A percentile compares a stretch with the other conserved stretches of the same genome.
These are phyloP conservation scores for Myotis daubentonii DNA, from an alignment of 2,797 vertebrate species.

Conservation along the genomic window DNA sequence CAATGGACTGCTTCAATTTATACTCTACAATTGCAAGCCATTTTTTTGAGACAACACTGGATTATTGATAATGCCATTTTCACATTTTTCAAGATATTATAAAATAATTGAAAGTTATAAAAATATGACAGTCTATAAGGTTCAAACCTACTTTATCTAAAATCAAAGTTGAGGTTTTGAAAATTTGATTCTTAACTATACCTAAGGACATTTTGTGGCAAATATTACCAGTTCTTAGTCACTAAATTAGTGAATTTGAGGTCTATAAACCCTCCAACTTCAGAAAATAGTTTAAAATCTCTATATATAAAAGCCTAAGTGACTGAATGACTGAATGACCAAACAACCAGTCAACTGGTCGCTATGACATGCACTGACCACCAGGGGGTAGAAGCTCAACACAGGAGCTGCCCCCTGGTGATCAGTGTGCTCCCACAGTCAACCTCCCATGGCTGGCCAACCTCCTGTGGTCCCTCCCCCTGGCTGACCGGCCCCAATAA, in stretches of 20 bases:
- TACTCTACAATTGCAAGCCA: not conserved
- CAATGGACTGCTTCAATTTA: not conserved
- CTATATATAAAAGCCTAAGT: no score
- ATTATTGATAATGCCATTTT: not conserved
- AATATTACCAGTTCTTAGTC: not conserved
- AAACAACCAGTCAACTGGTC: no score
- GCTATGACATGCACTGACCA: no score
- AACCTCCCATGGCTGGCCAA: no score
- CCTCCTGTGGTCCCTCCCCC: no score
- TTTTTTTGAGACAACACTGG: not conserved
- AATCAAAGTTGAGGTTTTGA: not conserved
- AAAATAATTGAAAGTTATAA: not conserved
- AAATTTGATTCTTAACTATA: not conserved
- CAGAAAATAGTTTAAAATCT: not conserved
- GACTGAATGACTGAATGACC: no score
- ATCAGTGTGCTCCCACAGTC: no score
- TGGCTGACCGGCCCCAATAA: no score
- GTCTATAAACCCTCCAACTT: not conserved
- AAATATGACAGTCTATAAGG: not conserved
- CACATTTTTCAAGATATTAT: not conserved
- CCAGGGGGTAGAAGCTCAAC: no score
- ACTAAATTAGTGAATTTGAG: slow-evolving; percentile 4
- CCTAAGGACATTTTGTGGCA: not conserved
- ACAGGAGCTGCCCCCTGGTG: no score
- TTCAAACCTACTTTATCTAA: not conserved